Evolutionary conservation across 2,113 vertebrate species (phyloP).

Genomic region (Toxotes chatareus): DNA sequence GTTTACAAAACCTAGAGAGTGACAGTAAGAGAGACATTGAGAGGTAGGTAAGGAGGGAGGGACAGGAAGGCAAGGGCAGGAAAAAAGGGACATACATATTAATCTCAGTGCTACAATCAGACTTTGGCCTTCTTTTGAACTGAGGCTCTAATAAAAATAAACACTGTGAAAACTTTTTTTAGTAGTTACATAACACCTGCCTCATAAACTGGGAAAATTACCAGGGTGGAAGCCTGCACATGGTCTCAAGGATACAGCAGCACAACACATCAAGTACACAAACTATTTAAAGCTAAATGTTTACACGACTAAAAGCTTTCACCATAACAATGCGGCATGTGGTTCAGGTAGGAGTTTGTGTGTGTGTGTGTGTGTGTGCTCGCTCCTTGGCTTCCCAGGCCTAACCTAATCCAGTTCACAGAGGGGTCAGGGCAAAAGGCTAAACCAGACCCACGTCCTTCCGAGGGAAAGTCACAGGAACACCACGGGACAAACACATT

Average conservation of each 20-base stretch:
- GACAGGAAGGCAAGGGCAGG: background rate
- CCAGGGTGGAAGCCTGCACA: conserved; percentile 7
- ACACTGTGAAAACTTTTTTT: background rate
- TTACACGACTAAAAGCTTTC: conserved; percentile 26
- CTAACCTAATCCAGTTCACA: conserved; percentile 46
- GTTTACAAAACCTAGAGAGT: conserved; percentile 91
- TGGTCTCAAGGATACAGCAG: conserved; percentile 10
- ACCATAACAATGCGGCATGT: conserved; percentile 38
- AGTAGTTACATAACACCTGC: conserved; percentile 33
- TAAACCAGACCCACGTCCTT: conserved; percentile 85
- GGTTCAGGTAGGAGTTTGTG: conserved; percentile 20
- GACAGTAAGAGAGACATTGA: conserved; percentile 3
- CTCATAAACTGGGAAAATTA: conserved; percentile 25
- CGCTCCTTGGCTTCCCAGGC: background rate
- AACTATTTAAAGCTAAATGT: conserved; percentile 53
- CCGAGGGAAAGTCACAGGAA: conserved; percentile 84
- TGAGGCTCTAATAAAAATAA: conserved; percentile 8
- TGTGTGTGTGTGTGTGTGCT: conserved; percentile 10
- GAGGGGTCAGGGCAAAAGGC: conserved; percentile 42
- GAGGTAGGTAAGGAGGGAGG: background rate
- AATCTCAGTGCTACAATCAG: conserved; percentile 27
- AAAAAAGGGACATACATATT: conserved; percentile 20
- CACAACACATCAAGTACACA: background rate
- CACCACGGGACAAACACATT: conserved; percentile 79
- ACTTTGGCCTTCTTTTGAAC: conserved; percentile 8